Percentiles rank a stretch among this genome's conserved stretches.
These are phyloP conservation scores for Leucozona laternaria DNA, from an alignment of 2,888 invertebrate genomes.

Conservation along the genomic window DNA sequence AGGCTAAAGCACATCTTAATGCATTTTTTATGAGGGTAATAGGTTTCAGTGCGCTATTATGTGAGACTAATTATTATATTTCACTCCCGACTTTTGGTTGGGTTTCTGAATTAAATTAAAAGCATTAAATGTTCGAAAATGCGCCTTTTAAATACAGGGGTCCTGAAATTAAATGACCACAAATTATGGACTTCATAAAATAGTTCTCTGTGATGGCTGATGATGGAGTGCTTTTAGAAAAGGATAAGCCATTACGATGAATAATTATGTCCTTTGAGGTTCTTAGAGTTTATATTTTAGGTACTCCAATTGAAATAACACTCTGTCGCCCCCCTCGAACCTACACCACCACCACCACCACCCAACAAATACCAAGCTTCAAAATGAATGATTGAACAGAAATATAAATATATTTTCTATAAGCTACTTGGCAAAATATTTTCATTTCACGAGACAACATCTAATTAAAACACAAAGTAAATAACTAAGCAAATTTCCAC, in stretches of 20 bases:
- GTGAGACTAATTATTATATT: conserved; percentile 19
- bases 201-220: no score
- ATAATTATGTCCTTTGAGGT: neutral
- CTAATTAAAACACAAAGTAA: conserved; percentile 15
- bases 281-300: neutral
- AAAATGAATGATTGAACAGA: neutral
- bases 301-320: neutral
- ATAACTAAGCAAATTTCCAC: neutral
- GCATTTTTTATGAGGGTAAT: conserved; percentile 32
- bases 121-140: neutral
- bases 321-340: neutral
- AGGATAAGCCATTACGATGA: neutral
- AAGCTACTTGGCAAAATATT: conserved; percentile 5
- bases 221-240: neutral
- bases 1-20: neutral
- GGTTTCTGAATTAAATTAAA: conserved; percentile 4
- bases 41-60: conserved; percentile 6
- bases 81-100: neutral
- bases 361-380: neutral
- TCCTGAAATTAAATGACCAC: neutral
- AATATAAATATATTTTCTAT: neutral
- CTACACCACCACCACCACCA: neutral
- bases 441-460: neutral
- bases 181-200: neutral
- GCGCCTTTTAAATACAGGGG: neutral